Evolutionary conservation across 2,113 vertebrate species (phyloP), one percentile per base, ranked within the genome.

Genomic region (Vireo altiloquus): DNA sequence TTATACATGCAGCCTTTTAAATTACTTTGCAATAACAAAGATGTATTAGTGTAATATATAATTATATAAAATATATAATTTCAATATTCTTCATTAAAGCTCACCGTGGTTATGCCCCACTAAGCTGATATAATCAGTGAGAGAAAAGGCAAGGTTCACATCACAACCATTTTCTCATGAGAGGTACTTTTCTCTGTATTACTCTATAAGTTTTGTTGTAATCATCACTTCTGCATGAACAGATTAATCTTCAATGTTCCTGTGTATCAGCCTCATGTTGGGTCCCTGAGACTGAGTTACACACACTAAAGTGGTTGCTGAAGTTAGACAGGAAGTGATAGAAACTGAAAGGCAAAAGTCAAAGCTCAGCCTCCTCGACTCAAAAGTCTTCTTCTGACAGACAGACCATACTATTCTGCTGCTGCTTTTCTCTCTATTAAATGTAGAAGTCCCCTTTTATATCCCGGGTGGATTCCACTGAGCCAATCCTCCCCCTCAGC

Each of bases 211-310:
- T 31, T 83, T 44, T 63, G 35, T 10, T 79, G 28, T 6, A 60
- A 87, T 15, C 37, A 40, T 42, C 59, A n/a, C 49, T 50, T 66
- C 40, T 44, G 30, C 40, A 21, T 5, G 30, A n/a, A 59, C 13
- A 72, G 71, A 39, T 50, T 24, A 0, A 27, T 63, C 33, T 19
- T 54, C 33, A 61, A 8, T 0, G 1, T 60, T 82, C 66, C 54
- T 37, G 47, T 31, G 25, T 37, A 33, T n/a, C 28, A 60, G 52
- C n/a, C 87, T 61, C 8, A 9, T 37, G 74, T 2, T 64, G 37
- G 77, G 25, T 30, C 70, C 6, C 3, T 10, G 27, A 0, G 4
- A 27, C 47, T 42, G 47, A 68, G 7, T 10, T 21, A n/a, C 13
- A 23, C 30, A 7, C 47, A 20, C 2, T 30, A 13, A 59, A 59